Conservation (phyloP, 1,140 invertebrate species). For the Bombus confusus region DNA sequence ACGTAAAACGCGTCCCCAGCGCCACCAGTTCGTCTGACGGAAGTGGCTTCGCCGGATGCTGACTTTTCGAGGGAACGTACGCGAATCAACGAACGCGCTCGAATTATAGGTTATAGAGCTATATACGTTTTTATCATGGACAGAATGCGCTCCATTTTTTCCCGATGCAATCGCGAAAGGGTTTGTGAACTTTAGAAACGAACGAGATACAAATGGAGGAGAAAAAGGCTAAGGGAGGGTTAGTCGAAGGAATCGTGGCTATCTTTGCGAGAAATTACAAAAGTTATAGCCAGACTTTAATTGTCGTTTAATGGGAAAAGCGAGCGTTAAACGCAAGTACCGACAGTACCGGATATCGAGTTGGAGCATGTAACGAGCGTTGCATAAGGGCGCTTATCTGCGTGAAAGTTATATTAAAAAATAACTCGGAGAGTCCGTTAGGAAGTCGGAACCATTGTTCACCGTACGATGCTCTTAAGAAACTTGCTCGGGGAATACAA, state of each 20-base stretch:
- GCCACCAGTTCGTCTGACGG: background rate
- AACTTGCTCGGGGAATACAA: background rate
- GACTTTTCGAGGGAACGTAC: background rate
- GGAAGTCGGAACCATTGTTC: conserved; percentile 3
- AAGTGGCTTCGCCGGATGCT: background rate
- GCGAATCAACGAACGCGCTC: background rate
- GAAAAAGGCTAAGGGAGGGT: background rate
- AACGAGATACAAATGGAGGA: background rate
- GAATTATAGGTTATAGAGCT: background rate
- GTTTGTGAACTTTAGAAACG: background rate
- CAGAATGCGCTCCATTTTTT: background rate
- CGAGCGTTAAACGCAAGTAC: conserved; percentile 33
- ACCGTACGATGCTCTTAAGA: background rate
- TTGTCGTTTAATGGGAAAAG: conserved; percentile 46
- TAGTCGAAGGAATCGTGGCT: conserved; percentile 24
- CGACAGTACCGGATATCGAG: conserved; percentile 21
- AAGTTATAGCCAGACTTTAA: conserved; percentile 44
- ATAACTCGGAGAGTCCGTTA: conserved; percentile 3
- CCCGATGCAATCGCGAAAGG: background rate
- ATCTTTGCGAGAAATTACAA: conserved; percentile 29
- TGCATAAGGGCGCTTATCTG: conserved; percentile 43
- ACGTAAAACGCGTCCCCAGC: conserved; percentile 12
- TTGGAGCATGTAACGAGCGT: conserved; percentile 29
- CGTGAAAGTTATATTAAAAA: conserved; percentile 45
- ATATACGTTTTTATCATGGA: background rate